Conservation (phyloP, 2,113 vertebrate genomes). For the Podilymbus podiceps region DNA sequence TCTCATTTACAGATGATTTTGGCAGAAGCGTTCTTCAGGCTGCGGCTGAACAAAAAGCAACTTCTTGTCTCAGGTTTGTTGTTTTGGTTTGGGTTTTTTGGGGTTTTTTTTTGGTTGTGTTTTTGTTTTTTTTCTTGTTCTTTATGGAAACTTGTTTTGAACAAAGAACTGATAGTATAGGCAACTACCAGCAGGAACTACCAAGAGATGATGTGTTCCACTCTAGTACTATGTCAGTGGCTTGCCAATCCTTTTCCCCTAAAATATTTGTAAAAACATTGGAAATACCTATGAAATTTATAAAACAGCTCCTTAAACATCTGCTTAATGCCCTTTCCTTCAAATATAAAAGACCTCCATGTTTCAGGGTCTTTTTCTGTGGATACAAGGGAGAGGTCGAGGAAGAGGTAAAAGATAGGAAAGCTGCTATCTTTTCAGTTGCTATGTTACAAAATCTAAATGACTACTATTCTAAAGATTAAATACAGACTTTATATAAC, state of each 20-base stretch:
- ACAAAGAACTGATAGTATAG: background rate
- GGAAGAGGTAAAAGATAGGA: constrained; percentile 1
- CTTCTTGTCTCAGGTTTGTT: background rate
- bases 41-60: constrained; percentile 10
- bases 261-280: constrained; percentile 54
- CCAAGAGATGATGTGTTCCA: background rate
- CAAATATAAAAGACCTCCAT: constrained; percentile 21
- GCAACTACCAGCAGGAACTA: background rate
- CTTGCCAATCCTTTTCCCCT: constrained; percentile 44
- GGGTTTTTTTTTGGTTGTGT: too few relatives aligned
- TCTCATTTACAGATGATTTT: background rate
- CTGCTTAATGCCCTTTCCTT: constrained; percentile 61
- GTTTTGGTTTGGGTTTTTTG: background rate
- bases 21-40: constrained; percentile 9
- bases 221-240: background rate
- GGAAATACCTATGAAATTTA: constrained; percentile 52
- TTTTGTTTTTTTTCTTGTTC: background rate
- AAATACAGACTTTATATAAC: constrained; percentile 51
- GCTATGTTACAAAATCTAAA: background rate
- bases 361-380: background rate
- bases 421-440: background rate
- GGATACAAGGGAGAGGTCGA: background rate
- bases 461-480: background rate
- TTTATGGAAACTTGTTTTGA: constrained; percentile 13
- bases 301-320: constrained; percentile 63